phyloP scores from a whole-genome alignment of 2,888 invertebrate species.

The Tenodera sinensis region DNA sequence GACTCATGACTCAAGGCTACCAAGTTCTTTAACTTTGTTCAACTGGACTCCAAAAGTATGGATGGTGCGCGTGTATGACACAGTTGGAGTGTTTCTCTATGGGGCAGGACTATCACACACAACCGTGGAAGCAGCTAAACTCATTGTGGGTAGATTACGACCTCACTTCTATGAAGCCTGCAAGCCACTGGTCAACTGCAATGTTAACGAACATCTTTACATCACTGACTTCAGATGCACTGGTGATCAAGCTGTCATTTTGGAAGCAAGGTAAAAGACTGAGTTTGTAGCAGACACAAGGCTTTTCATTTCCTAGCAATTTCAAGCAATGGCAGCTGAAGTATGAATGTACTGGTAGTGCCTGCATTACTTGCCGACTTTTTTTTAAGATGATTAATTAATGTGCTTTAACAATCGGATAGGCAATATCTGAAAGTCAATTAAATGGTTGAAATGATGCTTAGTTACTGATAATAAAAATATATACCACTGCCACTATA shows the following conservation, averaged over 20 bases:
- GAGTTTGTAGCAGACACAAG: no score
- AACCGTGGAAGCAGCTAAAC: conserved; percentile 90
- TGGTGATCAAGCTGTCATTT: conserved; percentile 51
- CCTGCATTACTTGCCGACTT: no score
- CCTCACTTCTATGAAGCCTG: conserved; percentile 94
- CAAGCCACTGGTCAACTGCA: conserved; percentile 63
- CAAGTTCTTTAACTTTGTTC: conserved; percentile 47
- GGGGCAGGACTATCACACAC: conserved; percentile 81
- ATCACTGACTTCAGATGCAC: conserved; percentile 35
- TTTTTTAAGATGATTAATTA: no score
- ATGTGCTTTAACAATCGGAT: no score
- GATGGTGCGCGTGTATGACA: conserved; percentile 69
- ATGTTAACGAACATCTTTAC: neutral
- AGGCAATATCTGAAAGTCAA: no score
- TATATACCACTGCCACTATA: no score
- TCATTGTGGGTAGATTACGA: conserved; percentile 84
- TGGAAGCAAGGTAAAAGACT: conserved; percentile 61
- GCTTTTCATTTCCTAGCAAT: no score
- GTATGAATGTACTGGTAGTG: no score
- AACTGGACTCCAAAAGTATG: conserved; percentile 66
- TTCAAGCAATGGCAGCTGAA: no score
- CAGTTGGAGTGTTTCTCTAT: conserved; percentile 82
- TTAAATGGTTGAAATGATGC: no score
- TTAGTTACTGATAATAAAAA: no score
- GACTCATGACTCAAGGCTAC: conserved; percentile 44